A percentile compares a stretch with the other conserved stretches of the same genome.
phyloP scores from a whole-genome alignment of 2,797 vertebrate genomes.

The Hybognathus amarus region DNA sequence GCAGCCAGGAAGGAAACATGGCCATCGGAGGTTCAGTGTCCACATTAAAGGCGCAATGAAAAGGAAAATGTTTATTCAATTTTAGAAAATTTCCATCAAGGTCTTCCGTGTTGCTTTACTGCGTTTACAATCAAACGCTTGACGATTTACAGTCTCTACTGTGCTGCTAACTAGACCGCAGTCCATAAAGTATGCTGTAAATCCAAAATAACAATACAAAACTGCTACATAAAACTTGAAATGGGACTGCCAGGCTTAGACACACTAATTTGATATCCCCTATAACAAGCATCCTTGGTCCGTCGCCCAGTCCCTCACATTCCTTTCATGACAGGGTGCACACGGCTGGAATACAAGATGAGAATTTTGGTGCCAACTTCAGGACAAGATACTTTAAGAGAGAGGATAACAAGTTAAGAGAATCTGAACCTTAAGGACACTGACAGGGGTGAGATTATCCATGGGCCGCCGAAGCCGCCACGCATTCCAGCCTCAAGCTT shows the following conservation, averaged over 20 bases:
- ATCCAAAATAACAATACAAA: conserved; percentile 65
- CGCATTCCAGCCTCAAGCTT: not conserved
- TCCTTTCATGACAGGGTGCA: conserved; percentile 60
- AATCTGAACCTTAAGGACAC: conserved; percentile 36
- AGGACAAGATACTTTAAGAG: conserved; percentile 50
- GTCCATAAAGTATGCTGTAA: conserved; percentile 64
- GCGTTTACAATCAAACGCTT: conserved; percentile 51
- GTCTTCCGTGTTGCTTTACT: conserved; percentile 42
- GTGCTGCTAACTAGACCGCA: conserved; percentile 58
- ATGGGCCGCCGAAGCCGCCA: not conserved
- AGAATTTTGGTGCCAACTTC: conserved; percentile 52
- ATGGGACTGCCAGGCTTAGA: conserved; percentile 52
- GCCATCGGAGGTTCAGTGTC: conserved; percentile 34
- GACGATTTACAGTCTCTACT: conserved; percentile 55
- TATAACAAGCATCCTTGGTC: conserved; percentile 62
- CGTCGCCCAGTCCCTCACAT: conserved; percentile 55
- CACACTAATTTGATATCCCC: conserved; percentile 67
- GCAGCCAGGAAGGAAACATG: conserved; percentile 13
- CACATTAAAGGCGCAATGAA: conserved; percentile 44
- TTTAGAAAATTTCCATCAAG: conserved; percentile 53
- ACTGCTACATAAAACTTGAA: conserved; percentile 59
- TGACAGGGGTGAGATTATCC: conserved; percentile 30
- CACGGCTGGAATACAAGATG: conserved; percentile 58
- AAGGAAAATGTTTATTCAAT: conserved; percentile 41
- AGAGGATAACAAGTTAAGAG: conserved; percentile 46